A percentile compares a stretch with the other conserved stretches of the same genome.
phyloP scores from a whole-genome alignment of 2,113 vertebrate species.

The Pterocles gutturalis region DNA sequence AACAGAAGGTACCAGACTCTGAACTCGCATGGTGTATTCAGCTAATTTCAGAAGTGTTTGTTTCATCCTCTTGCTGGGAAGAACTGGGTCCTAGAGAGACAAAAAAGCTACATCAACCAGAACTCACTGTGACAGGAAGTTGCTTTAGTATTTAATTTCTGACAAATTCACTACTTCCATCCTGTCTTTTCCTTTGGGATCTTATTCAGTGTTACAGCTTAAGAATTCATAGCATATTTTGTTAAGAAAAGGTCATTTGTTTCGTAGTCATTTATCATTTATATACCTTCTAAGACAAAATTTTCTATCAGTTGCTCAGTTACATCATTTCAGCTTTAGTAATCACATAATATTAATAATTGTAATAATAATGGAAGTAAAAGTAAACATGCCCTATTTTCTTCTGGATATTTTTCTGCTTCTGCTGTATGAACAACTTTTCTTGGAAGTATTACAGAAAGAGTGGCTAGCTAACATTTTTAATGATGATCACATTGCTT shows the following conservation, averaged over 20 bases:
- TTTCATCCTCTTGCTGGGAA: neutral
- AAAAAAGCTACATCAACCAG: neutral
- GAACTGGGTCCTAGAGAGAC: neutral
- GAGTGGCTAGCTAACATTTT: neutral
- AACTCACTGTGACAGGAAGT: neutral
- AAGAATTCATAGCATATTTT: constrained; percentile 16
- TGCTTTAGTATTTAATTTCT: constrained; percentile 9
- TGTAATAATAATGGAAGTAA: neutral
- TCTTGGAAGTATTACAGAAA: neutral
- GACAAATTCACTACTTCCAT: neutral
- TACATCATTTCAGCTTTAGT: neutral
- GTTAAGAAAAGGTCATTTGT: constrained; percentile 1
- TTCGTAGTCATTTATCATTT: neutral
- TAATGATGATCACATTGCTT: neutral
- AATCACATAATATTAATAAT: neutral
- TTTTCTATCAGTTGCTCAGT: neutral
- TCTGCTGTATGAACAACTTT: neutral
- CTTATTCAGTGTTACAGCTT: neutral
- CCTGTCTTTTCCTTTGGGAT: neutral
- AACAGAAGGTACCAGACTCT: neutral
- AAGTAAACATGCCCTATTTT: neutral
- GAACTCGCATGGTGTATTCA: neutral
- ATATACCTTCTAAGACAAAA: neutral
- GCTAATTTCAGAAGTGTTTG: neutral
- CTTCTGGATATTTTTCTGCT: neutral